Conservation (phyloP, 1,140 invertebrate genomes). For the Diorhabda sublineata region DNA sequence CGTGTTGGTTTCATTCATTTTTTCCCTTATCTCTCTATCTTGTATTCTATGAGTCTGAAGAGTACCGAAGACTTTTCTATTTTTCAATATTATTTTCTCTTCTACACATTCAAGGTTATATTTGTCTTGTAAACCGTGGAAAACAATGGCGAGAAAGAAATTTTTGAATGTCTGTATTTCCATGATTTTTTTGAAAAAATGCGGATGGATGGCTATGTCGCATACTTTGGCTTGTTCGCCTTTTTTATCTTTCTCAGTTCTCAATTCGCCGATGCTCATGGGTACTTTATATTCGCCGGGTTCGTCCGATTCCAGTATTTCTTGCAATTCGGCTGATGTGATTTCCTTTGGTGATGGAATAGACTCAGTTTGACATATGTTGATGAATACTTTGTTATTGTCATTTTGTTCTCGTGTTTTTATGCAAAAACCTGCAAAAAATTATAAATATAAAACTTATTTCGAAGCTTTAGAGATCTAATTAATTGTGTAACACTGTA, state of each 20-base stretch:
- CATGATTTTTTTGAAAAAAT: constrained; percentile 66
- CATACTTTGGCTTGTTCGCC: constrained; percentile 65
- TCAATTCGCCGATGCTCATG: constrained; percentile 81
- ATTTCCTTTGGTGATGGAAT: constrained; percentile 79
- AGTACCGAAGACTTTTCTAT: constrained; percentile 65
- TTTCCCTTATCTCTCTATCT: constrained; percentile 57
- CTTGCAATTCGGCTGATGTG: constrained; percentile 67
- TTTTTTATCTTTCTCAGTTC: constrained; percentile 73
- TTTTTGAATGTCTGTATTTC: constrained; percentile 64
- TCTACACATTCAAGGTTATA: constrained; percentile 61
- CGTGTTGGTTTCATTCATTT: constrained; percentile 40
- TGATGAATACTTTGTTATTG: constrained; percentile 73
- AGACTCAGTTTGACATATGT: constrained; percentile 70
- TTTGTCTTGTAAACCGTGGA: constrained; percentile 73
- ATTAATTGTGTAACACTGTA: too few species aligned
- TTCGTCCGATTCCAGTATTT: constrained; percentile 67
- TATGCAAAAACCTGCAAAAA: constrained; percentile 71
- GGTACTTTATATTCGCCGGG: constrained; percentile 72
- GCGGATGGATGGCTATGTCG: constrained; percentile 73
- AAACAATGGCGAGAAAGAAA: constrained; percentile 70
- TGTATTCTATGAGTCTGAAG: constrained; percentile 67
- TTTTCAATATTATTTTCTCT: constrained; percentile 56
- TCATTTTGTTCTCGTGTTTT: constrained; percentile 68
- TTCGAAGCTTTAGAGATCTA: too few species aligned
- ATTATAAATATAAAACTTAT: background rate